A percentile compares a stretch with the other conserved stretches of the same genome.
phyloP scores from a whole-genome alignment of 2,888 invertebrate species.

The Fragum whitleyi region DNA sequence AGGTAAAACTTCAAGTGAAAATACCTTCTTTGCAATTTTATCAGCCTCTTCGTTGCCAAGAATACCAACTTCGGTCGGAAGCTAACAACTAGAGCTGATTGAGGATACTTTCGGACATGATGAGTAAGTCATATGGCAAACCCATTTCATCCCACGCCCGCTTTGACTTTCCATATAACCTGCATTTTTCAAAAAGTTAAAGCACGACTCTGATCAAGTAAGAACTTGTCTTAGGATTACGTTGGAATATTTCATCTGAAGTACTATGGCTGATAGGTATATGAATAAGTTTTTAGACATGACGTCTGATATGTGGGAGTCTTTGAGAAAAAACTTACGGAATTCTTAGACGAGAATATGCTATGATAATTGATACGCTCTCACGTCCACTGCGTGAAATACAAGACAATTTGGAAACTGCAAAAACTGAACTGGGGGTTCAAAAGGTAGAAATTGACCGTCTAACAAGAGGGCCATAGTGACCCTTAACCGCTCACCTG shows the following conservation, averaged over 20 bases:
- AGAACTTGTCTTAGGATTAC: constrained; percentile 14
- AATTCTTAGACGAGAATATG: constrained; percentile 9
- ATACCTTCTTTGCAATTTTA: no score
- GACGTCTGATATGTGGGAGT: constrained; percentile 1
- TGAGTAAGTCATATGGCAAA: background rate
- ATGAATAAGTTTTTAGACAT: constrained; percentile 11
- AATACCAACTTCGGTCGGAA: no score
- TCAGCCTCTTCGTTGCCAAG: no score
- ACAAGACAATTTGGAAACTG: background rate
- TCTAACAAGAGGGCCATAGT: background rate
- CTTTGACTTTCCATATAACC: background rate
- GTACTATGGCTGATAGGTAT: constrained; percentile 15
- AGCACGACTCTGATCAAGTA: constrained; percentile 13
- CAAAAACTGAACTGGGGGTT: background rate
- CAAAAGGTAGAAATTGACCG: constrained; percentile 9
- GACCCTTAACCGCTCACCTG: no score
- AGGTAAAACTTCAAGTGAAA: no score
- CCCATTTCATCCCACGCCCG: background rate
- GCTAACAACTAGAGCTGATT: background rate
- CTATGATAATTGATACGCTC: background rate
- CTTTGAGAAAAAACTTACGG: constrained; percentile 4
- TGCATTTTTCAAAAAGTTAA: background rate
- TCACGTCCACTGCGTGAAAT: background rate
- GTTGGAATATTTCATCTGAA: constrained; percentile 3
- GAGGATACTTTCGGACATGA: background rate